Base-by-base conservation (phyloP, 2,888 invertebrate species). In the Reticulitermes lucifugus region DNA sequence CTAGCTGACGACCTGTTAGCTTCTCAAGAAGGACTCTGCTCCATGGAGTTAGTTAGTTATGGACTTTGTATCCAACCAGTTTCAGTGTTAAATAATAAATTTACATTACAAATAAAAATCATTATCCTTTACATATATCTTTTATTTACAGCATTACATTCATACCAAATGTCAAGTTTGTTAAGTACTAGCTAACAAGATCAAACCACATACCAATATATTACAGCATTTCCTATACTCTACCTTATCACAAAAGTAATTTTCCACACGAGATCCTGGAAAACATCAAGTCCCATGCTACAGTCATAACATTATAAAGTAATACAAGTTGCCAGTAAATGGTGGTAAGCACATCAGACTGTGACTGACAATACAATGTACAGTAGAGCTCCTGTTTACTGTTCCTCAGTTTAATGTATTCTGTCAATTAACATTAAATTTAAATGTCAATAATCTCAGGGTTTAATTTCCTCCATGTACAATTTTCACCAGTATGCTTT, bases 101-200 rank as follows among this genome's bases (percentile, higher is more conserved):
- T 65, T 65, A 65, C 25, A 25, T 65, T n/a, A 65, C 22, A 59
- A 59, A 59, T 65, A 65, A 65, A 65, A 65, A 55, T 2, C 9
- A 46, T 55, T 55, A 2, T 55, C 12, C 51, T 55, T 65, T 22
- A 65, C 10, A 65, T n/a, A 65, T 25, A 22, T 65, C 2, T 65
- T 65, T 65, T 65, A 65, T 65, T 65, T 65, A 10, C n/a, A 59
- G 6, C 14, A 14, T 55, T 55, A 55, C 51, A n/a, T 65, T 7
- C 65, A 65, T 65, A n/a, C 65, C 65, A 65, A 65, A 65, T 65
- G 25, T 65, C 4, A 65, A 65, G 25, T 65, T 25, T 65, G 65
- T 65, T n/a, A 65, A 65, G n/a, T 65, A 65, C n/a, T n/a, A 65
- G 65, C 65, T 65, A 65, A 65, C 65, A n/a, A 65, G 65, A 65